Base-by-base conservation (phyloP, 1,140 invertebrate genomes). In the Harpegnathos saltator region DNA sequence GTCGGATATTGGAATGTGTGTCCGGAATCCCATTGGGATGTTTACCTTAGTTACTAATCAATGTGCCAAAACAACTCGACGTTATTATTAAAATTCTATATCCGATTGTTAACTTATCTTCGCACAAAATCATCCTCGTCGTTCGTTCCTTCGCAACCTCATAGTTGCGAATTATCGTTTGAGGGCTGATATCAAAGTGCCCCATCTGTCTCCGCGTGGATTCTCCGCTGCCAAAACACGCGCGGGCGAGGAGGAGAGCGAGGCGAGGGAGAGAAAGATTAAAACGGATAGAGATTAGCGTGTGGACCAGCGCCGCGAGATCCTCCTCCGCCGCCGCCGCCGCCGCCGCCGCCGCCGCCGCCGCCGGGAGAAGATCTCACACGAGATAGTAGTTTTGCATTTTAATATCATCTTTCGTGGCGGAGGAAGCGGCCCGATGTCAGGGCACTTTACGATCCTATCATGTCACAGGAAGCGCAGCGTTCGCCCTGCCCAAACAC, bases 351-450 rank as follows among this genome's bases (percentile, higher is more conserved):
- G n/a, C n/a, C n/a, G n/a, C n/a, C n/a, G n/a, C n/a, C n/a, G n/a
- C n/a, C 62, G 26, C n/a, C 44, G 65, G 24, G 17, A 38, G 33
- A 69, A 80, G 66, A 80, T 71, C 54, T 80, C 54, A 80, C 66
- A 48, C 75, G 52, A 80, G 75, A 71, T 71, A 69, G 29, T 24
- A 56, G 52, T 69, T 69, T 80, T 80, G 75, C 75, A 80, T 80
- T 69, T 80, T 80, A 80, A 80, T 59, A 71, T 80, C 50, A 65
- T 78, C 63, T 68, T 58, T 56, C 22, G 33, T 48, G 33, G 50
- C 63, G 11, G 26, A 77, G 73, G 4, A n/a, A 38, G 29, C 61
- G 65, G 33, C 44, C 52, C 65, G 48, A 48, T 80, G 62, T 80
- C 24, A 22, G 44, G 24, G 9, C 50, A 68, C n/a, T 80, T 80